Evolutionary conservation across 2,113 vertebrate species (phyloP), one percentile per base, ranked within the genome.

Genomic region (Tachysurus vachellii): DNA sequence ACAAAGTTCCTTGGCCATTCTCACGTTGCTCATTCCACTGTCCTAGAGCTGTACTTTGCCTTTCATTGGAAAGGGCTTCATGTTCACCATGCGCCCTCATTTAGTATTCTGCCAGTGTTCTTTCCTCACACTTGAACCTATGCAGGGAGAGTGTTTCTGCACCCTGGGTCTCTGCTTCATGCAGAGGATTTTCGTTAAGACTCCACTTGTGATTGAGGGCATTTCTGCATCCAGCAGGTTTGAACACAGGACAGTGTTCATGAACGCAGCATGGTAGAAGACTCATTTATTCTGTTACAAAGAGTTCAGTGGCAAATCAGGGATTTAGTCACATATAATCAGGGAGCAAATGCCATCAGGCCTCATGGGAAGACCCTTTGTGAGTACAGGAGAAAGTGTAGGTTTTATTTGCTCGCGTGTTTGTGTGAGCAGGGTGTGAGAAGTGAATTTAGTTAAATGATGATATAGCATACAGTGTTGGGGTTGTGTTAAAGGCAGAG

Each of bases 61-160:
- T 91, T 92, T 92, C 92, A 93, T 93, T 93, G 93, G 36, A 90
- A 21, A 84, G 77, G 88, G 64, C 89, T 89, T 91, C 83, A 83
- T 88, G 28, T 77, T 88, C 62, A 47, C 50, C 47, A 4, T 28
- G 56, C 86, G 53, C 31, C 36, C 89, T 89, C 80, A 90, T 91
- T 90, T 90, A 76, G 70, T 89, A 85, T 89, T 76, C 83, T 57
- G 12, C 42, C 10, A 14, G 57, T 68, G 64, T 87, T 12, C 53
- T 57, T 84, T 82, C 80, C 36, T 82, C 47, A n/a, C 31, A 75
- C 85, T 85, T 83, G 89, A 87, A 80, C 85, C 88, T 85, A 93
- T 90, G 92, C 93, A 92, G 59, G 82, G 91, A 88, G 88, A 88
- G 83, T 88, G 92, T 91, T 88, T 91, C 61, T 90, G 73, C 66